phyloP scores from a whole-genome alignment of 2,888 invertebrate genomes.

The Escarpia spicata region DNA sequence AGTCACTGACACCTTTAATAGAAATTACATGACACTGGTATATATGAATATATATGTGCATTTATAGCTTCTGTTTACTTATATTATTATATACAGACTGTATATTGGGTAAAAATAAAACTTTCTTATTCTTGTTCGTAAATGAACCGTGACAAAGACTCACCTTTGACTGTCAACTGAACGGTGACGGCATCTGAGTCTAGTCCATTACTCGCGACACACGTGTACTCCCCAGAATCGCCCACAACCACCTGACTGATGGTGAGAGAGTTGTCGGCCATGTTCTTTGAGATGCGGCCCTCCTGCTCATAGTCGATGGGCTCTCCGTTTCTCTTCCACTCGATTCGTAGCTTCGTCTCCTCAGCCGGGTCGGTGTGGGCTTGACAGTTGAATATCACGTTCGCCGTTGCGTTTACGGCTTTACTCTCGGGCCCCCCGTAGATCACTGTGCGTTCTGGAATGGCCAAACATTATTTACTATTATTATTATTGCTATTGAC shows the following conservation, averaged over 20 bases:
- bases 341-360: conserved; percentile 73
- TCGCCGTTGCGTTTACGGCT: conserved; percentile 40
- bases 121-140: no score
- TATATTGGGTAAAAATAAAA: no score
- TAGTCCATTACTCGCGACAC: conserved; percentile 44
- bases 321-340: conserved; percentile 86
- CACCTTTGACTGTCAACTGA: conserved; percentile 44
- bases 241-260: conserved; percentile 47
- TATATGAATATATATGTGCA: no score
- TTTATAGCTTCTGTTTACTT: no score
- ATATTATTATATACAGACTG: no score
- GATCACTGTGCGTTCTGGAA: conserved; percentile 52
- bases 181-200: conserved; percentile 38
- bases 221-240: conserved; percentile 42
- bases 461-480: neutral
- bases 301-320: conserved; percentile 46
- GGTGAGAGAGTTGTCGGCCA: conserved; percentile 43
- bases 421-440: conserved; percentile 40
- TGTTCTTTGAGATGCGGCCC: conserved; percentile 43
- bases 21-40: no score
- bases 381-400: conserved; percentile 50
- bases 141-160: neutral
- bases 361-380: conserved; percentile 55
- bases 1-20: no score
- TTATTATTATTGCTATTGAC: neutral